A percentile compares a stretch with the other conserved stretches of the same genome.
Conservation (phyloP, 1,140 invertebrate genomes). For the Pseudachorutes palmiensis region DNA sequence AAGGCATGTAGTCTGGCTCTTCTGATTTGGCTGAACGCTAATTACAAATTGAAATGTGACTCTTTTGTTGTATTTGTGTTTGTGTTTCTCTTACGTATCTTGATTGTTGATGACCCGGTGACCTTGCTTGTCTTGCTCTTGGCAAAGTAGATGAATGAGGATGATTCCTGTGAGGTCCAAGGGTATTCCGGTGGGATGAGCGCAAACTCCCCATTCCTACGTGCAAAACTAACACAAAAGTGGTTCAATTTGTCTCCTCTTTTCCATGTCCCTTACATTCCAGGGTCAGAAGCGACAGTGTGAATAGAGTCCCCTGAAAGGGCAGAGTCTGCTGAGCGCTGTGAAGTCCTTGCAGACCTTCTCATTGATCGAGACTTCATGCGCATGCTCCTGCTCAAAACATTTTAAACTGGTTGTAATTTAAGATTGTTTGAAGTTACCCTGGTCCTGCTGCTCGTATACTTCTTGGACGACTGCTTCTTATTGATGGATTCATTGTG, state of each 20-base stretch:
- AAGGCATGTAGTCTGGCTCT: constrained; percentile 24
- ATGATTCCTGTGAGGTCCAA: neutral
- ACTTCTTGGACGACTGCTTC: constrained; percentile 21
- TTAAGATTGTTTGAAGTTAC: constrained; percentile 8
- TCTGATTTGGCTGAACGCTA: constrained; percentile 33
- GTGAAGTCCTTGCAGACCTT: constrained; percentile 58
- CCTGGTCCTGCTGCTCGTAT: constrained; percentile 25
- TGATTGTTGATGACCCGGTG: constrained; percentile 4
- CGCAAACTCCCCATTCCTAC: neutral
- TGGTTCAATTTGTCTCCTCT: neutral
- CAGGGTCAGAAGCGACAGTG: constrained; percentile 45
- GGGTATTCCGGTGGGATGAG: constrained; percentile 12
- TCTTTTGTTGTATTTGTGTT: neutral
- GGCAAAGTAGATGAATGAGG: constrained; percentile 29
- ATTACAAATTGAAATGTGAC: neutral
- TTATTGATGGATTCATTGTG: constrained; percentile 28
- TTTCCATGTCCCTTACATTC: constrained; percentile 18
- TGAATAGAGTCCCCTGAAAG: constrained; percentile 40
- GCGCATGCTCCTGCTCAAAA: constrained; percentile 23
- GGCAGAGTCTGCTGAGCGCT: constrained; percentile 59
- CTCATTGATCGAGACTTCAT: constrained; percentile 46
- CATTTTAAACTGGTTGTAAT: neutral
- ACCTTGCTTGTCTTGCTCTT: constrained; percentile 19
- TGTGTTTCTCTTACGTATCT: neutral
- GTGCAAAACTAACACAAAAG: neutral